phyloP scores from a whole-genome alignment of 1,140 invertebrate genomes.

The Cephus cinctus region DNA sequence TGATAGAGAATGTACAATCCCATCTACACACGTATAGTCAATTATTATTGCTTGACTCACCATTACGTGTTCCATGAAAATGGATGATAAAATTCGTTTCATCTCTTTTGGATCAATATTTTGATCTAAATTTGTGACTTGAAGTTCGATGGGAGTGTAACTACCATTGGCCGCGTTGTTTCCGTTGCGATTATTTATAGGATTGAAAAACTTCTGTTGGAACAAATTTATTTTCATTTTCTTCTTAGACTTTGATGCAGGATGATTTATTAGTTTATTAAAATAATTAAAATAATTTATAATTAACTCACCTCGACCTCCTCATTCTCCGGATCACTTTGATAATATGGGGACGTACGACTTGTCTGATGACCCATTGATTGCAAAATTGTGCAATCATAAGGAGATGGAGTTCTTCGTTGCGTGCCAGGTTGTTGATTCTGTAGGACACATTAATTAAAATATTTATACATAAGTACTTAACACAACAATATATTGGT shows the following conservation, averaged over 20 bases:
- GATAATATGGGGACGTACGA: conserved; percentile 41
- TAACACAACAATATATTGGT: conserved; percentile 2
- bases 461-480: conserved; percentile 8
- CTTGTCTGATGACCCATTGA: conserved; percentile 31
- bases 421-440: conserved; percentile 36
- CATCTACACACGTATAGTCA: conserved; percentile 1
- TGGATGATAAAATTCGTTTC: conserved; percentile 64
- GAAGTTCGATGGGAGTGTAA: conserved; percentile 63
- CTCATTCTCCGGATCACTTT: conserved; percentile 46
- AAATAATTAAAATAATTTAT: not conserved
- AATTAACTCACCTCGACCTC: conserved; percentile 42
- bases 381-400: conserved; percentile 31
- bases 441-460: conserved; percentile 18
- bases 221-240: conserved; percentile 24
- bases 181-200: conserved; percentile 45
- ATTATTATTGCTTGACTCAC: conserved; percentile 45
- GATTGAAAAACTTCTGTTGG: conserved; percentile 49
- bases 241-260: conserved; percentile 4
- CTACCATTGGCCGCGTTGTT: conserved; percentile 25
- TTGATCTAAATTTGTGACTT: conserved; percentile 76
- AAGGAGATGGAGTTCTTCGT: conserved; percentile 49
- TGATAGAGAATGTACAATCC: conserved; percentile 4
- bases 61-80: conserved; percentile 70
- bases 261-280: not conserved
- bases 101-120: conserved; percentile 71